phyloP scores from a whole-genome alignment of 2,888 invertebrate species.

The Sinodicranocentrus sp. region DNA sequence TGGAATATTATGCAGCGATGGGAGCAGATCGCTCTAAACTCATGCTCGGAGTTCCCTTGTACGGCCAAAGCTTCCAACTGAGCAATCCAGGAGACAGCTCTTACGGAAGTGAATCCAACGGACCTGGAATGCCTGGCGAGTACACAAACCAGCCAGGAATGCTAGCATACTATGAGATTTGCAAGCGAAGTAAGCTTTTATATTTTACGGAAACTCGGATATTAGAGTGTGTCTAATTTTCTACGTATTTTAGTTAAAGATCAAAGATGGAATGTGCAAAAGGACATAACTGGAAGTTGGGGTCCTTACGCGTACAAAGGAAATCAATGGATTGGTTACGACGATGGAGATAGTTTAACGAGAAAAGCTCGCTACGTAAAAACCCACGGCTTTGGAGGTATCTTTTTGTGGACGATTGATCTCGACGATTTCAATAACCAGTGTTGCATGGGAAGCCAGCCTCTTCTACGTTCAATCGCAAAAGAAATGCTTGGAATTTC shows the following conservation, averaged over 20 bases:
- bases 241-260: constrained; percentile 63
- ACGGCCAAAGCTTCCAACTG: constrained; percentile 78
- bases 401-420: constrained; percentile 81
- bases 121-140: constrained; percentile 84
- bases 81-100: constrained; percentile 79
- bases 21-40: constrained; percentile 84
- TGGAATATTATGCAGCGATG: constrained; percentile 83
- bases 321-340: constrained; percentile 88
- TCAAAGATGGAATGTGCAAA: constrained; percentile 84
- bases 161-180: constrained; percentile 87
- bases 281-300: constrained; percentile 81
- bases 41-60: constrained; percentile 82
- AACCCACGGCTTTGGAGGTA: constrained; percentile 79
- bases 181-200: constrained; percentile 81
- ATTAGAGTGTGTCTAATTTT: neutral
- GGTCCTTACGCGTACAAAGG: constrained; percentile 86
- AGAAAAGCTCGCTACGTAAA: constrained; percentile 79
- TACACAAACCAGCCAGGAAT: constrained; percentile 86
- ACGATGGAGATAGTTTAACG: constrained; percentile 83
- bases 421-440: constrained; percentile 80
- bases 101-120: constrained; percentile 83
- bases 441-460: constrained; percentile 78
- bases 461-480: constrained; percentile 80
- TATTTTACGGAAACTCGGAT: no score
- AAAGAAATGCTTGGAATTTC: constrained; percentile 82